Evolutionary conservation across 2,888 invertebrate genomes (phyloP).

Genomic region (Drosophila heteroneura): DNA sequence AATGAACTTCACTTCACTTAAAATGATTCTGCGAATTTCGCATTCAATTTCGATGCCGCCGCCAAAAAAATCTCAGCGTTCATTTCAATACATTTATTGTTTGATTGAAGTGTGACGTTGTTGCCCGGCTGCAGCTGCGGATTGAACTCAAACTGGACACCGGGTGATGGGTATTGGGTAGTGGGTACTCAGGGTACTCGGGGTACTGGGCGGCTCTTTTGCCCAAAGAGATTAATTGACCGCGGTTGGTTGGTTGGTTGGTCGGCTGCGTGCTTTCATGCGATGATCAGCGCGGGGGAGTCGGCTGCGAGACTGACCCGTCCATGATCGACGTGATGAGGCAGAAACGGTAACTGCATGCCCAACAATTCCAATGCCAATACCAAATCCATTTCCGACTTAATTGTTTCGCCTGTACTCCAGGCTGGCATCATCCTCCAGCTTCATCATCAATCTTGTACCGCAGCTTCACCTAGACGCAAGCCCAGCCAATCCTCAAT

Average conservation of each 20-base stretch:
- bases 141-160: conserved; percentile 7
- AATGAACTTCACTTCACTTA: conserved; percentile 75
- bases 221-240: conserved; percentile 74
- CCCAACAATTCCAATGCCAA: conserved; percentile 37
- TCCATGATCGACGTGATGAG: conserved; percentile 29
- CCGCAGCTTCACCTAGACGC: conserved; percentile 34
- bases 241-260: neutral
- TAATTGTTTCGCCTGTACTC: conserved; percentile 63
- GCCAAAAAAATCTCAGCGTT: conserved; percentile 28
- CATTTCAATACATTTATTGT: conserved; percentile 79
- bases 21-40: conserved; percentile 78
- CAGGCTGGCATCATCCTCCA: neutral
- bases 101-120: conserved; percentile 78
- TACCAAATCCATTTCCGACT: conserved; percentile 45
- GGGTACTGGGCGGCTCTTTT: conserved; percentile 61
- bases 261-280: conserved; percentile 48
- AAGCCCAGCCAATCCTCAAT: conserved; percentile 15
- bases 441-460: conserved; percentile 50
- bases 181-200: conserved; percentile 8
- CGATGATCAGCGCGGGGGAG: conserved; percentile 44
- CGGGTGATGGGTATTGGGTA: neutral
- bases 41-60: conserved; percentile 52
- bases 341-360: conserved; percentile 58
- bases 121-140: conserved; percentile 36
- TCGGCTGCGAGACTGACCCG: conserved; percentile 9